Evolutionary conservation across 2,797 vertebrate species (phyloP).

Genomic region (Clamator glandarius): DNA sequence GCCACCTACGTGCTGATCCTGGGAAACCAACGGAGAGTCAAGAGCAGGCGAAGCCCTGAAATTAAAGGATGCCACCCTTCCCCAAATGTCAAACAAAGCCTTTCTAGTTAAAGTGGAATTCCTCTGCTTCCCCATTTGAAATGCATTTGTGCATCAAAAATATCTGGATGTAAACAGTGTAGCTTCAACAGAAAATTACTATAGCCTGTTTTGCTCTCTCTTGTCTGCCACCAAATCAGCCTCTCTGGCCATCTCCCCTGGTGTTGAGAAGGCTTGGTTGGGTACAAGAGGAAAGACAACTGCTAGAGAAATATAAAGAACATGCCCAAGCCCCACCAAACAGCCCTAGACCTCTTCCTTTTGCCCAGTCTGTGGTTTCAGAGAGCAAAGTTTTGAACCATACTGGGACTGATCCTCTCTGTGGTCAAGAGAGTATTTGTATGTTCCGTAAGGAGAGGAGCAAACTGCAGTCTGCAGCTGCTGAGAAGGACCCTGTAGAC

Average conservation of each 20-base stretch:
- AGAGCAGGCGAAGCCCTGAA: neutral
- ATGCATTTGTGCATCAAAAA: neutral
- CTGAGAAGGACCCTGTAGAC: neutral
- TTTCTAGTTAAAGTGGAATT: neutral
- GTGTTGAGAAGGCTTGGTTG: neutral
- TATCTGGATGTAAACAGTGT: neutral
- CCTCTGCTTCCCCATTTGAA: neutral
- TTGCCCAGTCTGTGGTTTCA: neutral
- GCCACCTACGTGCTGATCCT: neutral
- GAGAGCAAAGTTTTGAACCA: neutral
- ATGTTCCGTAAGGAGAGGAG: neutral
- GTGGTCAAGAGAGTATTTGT: neutral
- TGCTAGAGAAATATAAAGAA: neutral
- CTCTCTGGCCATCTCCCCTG: neutral
- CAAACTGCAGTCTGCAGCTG: neutral
- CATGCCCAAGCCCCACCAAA: neutral
- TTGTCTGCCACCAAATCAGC: neutral
- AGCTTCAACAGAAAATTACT: neutral
- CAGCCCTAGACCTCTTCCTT: neutral
- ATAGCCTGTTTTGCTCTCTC: neutral
- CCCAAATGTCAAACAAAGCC: neutral
- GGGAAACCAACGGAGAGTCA: neutral
- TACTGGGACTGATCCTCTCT: neutral
- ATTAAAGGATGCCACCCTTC: neutral
- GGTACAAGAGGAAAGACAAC: neutral